These are phyloP conservation scores for Dermochelys coriacea DNA, from an alignment of 2,797 vertebrate genomes.

Conservation along the genomic window DNA sequence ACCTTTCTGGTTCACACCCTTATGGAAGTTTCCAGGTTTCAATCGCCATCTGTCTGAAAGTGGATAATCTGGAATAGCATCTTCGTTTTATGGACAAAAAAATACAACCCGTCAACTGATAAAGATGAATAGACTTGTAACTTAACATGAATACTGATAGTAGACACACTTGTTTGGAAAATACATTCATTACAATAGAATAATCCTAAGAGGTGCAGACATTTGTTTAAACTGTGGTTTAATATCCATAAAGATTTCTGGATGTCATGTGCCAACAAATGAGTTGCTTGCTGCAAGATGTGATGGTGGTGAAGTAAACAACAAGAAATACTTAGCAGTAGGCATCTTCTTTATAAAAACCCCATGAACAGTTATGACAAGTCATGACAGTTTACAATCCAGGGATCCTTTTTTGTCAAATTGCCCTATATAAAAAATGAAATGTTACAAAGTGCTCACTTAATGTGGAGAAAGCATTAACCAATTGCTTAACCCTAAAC, in stretches of 20 bases:
- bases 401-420: slow-evolving; percentile 51
- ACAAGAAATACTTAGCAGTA: slow-evolving; percentile 34
- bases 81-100: not conserved
- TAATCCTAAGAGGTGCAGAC: slow-evolving; percentile 51
- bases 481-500: slow-evolving; percentile 49
- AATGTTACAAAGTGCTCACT: slow-evolving; percentile 78
- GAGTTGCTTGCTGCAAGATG: not conserved
- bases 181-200: slow-evolving; percentile 60
- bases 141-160: slow-evolving; percentile 45
- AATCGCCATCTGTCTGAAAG: slow-evolving; percentile 18
- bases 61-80: slow-evolving; percentile 25
- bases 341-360: slow-evolving; percentile 16
- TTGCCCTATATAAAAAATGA: slow-evolving; percentile 36
- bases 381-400: slow-evolving; percentile 20
- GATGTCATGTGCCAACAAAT: slow-evolving; percentile 37
- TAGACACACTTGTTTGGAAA: slow-evolving; percentile 54
- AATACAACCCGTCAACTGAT: not conserved
- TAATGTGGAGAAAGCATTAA: slow-evolving; percentile 70
- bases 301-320: not conserved
- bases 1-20: not conserved
- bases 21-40: not conserved
- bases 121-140: not conserved
- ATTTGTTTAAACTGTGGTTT: slow-evolving; percentile 61
- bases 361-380: not conserved
- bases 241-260: slow-evolving; percentile 34